phyloP scores from a whole-genome alignment of 2,888 invertebrate species.

The Drosophila macrospina region DNA sequence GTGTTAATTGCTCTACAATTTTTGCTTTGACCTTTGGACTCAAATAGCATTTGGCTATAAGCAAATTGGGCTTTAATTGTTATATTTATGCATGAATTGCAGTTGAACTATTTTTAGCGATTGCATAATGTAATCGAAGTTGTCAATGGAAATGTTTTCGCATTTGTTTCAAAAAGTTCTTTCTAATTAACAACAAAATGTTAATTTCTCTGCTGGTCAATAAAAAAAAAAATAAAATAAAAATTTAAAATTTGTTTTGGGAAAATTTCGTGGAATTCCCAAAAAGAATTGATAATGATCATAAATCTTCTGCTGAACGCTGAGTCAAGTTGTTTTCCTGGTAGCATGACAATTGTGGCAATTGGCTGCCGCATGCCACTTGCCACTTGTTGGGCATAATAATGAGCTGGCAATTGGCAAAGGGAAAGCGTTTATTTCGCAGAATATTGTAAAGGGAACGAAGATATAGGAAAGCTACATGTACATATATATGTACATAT shows the following conservation, averaged over 20 bases:
- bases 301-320: conserved; percentile 9
- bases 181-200: conserved; percentile 18
- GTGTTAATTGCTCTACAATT: conserved; percentile 23
- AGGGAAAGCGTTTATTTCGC: conserved; percentile 59
- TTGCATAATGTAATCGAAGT: not conserved
- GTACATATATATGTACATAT: not conserved
- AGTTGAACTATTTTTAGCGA: conserved; percentile 3
- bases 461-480: conserved; percentile 3
- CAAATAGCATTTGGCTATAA: not conserved
- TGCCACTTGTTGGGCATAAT: conserved; percentile 67
- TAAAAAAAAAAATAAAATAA: conserved; percentile 4
- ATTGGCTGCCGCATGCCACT: conserved; percentile 28
- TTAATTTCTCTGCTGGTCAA: conserved; percentile 10
- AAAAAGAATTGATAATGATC: conserved; percentile 8
- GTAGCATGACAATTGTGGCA: conserved; percentile 59
- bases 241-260: not conserved
- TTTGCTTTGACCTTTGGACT: conserved; percentile 22
- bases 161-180: conserved; percentile 1
- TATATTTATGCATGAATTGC: conserved; percentile 4
- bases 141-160: conserved; percentile 1
- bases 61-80: not conserved
- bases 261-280: conserved; percentile 17
- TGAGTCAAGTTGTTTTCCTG: conserved; percentile 63
- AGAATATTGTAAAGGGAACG: conserved; percentile 40
- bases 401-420: conserved; percentile 49